These are phyloP conservation scores for Cladopsammia gracilis DNA, from an alignment of 64 coral and sea anemone species.

Conservation along the genomic window DNA sequence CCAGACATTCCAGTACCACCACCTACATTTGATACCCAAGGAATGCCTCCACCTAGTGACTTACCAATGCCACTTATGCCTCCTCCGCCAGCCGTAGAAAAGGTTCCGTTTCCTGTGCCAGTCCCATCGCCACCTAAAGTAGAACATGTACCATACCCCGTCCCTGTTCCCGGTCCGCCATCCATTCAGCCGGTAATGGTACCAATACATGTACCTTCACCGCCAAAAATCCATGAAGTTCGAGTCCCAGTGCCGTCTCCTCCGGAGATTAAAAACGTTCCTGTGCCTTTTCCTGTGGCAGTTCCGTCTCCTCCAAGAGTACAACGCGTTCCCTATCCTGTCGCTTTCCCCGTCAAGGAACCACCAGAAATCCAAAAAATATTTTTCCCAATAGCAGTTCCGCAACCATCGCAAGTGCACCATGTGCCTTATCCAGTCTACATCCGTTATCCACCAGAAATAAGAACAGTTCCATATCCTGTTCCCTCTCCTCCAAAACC, in stretches of 20 bases:
- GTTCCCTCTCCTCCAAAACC: slow-evolving; percentile 65
- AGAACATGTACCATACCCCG: slow-evolving; percentile 76
- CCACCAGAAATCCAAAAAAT: slow-evolving; percentile 76
- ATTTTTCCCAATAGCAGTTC: slow-evolving; percentile 64
- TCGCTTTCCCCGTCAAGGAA: slow-evolving; percentile 68
- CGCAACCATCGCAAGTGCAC: slow-evolving; percentile 65
- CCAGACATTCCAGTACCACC: background rate
- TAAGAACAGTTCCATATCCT: slow-evolving; percentile 57
- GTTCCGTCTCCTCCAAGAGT: slow-evolving; percentile 72
- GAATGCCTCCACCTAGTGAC: background rate
- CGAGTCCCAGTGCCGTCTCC: slow-evolving; percentile 64
- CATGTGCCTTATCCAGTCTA: slow-evolving; percentile 78
- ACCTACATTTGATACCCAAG: background rate
- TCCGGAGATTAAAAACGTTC: slow-evolving; percentile 63
- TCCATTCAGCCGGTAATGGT: slow-evolving; percentile 40
- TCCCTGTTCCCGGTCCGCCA: slow-evolving; percentile 68
- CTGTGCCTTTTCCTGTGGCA: slow-evolving; percentile 50
- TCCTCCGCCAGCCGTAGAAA: slow-evolving; percentile 24
- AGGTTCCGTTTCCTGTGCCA: slow-evolving; percentile 67
- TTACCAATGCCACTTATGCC: background rate
- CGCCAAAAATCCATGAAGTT: slow-evolving; percentile 59
- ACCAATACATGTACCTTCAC: slow-evolving; percentile 37
- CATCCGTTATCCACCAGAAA: slow-evolving; percentile 77
- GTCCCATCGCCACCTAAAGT: slow-evolving; percentile 45
- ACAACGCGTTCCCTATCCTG: slow-evolving; percentile 76